A percentile compares a stretch with the other conserved stretches of the same genome.
Conservation (phyloP, 2,113 vertebrate genomes). For the Plotosus lineatus region DNA sequence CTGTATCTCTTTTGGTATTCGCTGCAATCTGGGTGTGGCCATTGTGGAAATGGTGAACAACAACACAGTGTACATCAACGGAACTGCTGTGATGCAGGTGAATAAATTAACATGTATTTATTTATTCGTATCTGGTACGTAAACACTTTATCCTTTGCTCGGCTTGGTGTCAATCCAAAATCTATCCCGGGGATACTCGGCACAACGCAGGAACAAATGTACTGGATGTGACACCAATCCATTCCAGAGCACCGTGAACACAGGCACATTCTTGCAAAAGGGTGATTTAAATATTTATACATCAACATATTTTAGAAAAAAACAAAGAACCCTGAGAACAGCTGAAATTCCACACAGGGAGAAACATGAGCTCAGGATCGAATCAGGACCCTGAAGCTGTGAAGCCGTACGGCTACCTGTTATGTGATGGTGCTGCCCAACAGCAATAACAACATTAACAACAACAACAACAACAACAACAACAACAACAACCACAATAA, state of each 20-base stretch:
- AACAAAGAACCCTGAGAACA: not conserved
- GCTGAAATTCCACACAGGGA: not conserved
- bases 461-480: too few species aligned
- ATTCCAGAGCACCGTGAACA: not conserved
- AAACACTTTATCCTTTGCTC: not conserved
- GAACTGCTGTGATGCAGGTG: slow-evolving; percentile 89
- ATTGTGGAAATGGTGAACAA: slow-evolving; percentile 99
- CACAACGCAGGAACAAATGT: not conserved
- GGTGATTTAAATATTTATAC: not conserved
- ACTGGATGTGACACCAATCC: not conserved
- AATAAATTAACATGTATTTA: slow-evolving; percentile 3
- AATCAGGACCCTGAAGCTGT: not conserved
- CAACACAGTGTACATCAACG: slow-evolving; percentile 87
- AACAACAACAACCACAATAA: too few species aligned
- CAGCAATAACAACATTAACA: too few species aligned
- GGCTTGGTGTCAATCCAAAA: not conserved
- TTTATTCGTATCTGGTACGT: not conserved
- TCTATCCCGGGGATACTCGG: not conserved
- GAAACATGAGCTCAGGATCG: not conserved
- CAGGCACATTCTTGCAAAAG: not conserved
- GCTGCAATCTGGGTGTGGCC: slow-evolving; percentile 95
- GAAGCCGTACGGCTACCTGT: not conserved
- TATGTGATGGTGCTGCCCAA: not conserved
- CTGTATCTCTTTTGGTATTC: slow-evolving; percentile 97
- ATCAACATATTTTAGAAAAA: not conserved